phyloP scores from a whole-genome alignment of 2,113 vertebrate genomes.

The Ailurus styani region DNA sequence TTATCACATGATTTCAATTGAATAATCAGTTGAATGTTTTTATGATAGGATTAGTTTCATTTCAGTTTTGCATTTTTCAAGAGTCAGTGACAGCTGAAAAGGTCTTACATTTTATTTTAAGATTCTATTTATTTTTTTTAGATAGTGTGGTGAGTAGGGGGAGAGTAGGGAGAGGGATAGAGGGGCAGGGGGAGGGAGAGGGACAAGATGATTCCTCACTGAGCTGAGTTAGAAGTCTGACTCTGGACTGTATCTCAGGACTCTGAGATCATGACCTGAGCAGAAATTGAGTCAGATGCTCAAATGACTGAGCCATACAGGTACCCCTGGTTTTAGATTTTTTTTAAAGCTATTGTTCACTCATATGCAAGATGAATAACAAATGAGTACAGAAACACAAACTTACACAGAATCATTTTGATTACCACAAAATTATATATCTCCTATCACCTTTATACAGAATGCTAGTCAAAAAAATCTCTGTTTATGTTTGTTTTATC shows the following conservation, averaged over 20 bases:
- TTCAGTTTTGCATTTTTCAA: neutral
- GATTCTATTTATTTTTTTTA: too few relatives aligned
- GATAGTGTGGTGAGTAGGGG: too few relatives aligned
- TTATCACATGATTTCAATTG: neutral
- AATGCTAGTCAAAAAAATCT: neutral
- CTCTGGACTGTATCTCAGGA: too few relatives aligned
- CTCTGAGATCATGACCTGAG: too few relatives aligned
- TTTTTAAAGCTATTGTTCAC: neutral
- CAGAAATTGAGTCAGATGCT: too few relatives aligned
- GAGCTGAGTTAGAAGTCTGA: too few relatives aligned
- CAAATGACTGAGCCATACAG: too few relatives aligned
- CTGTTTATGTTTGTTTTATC: neutral
- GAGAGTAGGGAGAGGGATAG: too few relatives aligned
- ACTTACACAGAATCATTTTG: neutral
- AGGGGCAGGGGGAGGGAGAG: too few relatives aligned
- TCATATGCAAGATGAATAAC: neutral
- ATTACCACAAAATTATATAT: neutral
- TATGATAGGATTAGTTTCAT: neutral
- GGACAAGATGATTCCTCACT: too few relatives aligned
- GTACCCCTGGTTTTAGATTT: neutral
- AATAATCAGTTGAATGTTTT: neutral
- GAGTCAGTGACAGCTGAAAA: neutral
- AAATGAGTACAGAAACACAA: neutral
- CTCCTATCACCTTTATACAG: neutral
- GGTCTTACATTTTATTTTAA: too few relatives aligned